phyloP scores from a whole-genome alignment of 2,113 vertebrate genomes.

The Sceloporus undulatus region DNA sequence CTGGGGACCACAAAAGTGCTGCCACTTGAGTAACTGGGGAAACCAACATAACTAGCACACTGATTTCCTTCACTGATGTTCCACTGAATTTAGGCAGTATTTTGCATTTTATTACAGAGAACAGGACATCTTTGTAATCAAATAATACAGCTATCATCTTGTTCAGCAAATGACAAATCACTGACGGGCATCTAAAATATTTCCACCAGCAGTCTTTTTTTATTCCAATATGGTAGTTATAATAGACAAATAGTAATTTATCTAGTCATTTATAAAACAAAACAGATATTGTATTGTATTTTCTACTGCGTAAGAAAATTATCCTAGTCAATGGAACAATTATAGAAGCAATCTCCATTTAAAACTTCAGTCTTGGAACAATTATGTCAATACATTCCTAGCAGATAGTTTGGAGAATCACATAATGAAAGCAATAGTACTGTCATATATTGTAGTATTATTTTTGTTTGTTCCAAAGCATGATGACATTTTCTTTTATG shows the following conservation, averaged over 20 bases:
- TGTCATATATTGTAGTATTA: neutral
- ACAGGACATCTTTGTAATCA: neutral
- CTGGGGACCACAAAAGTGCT: too few relatives aligned
- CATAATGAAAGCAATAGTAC: neutral
- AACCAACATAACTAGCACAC: neutral
- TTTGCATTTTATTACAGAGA: too few relatives aligned
- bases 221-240: neutral
- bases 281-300: neutral
- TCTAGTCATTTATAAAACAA: conserved; percentile 16
- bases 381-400: conserved; percentile 13
- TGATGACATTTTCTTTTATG: neutral
- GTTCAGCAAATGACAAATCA: neutral
- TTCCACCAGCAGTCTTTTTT: neutral
- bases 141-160: neutral
- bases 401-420: neutral
- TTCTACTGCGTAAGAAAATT: neutral
- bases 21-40: too few relatives aligned
- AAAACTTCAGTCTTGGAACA: neutral
- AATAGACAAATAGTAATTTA: neutral
- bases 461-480: neutral
- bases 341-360: neutral
- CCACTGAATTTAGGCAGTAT: neutral
- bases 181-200: neutral
- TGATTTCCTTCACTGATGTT: neutral
- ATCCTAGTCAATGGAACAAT: neutral